Evolutionary conservation across 2,113 vertebrate genomes (phyloP).

Genomic region (Mustela nigripes): DNA sequence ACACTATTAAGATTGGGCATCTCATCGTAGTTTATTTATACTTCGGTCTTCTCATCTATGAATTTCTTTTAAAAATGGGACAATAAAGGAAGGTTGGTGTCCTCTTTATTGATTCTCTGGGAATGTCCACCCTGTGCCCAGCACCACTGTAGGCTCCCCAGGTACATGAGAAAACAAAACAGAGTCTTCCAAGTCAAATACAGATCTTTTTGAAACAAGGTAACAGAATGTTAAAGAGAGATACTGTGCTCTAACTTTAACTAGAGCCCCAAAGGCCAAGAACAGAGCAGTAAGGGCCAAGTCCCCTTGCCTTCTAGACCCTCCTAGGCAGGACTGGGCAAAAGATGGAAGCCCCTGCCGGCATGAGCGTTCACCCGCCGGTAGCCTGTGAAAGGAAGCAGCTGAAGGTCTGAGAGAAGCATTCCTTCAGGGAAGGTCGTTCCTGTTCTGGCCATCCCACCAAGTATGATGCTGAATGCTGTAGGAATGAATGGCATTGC

Average conservation of each 20-base stretch:
- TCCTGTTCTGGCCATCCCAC: not conserved
- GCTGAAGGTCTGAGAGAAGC: not conserved
- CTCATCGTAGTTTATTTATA: not conserved
- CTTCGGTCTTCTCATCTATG: not conserved
- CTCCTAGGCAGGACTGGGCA: not conserved
- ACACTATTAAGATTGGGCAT: not conserved
- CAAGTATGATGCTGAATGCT: not conserved
- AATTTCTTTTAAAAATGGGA: not conserved
- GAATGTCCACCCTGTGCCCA: not conserved
- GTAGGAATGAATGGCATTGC: not conserved
- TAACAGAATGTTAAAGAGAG: not conserved
- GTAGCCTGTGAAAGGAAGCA: not conserved
- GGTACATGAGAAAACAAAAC: not conserved
- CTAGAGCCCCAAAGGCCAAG: not conserved
- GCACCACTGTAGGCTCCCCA: not conserved
- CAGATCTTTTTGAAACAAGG: not conserved
- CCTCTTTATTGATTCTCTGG: not conserved
- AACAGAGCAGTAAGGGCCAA: not conserved
- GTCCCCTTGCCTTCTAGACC: not conserved
- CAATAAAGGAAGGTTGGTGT: not conserved
- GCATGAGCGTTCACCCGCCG: no score
- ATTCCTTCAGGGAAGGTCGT: not conserved
- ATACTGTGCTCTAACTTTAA: not conserved
- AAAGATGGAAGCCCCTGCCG: not conserved
- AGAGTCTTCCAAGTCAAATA: not conserved